A percentile compares a stretch with the other conserved stretches of the same genome.
Conservation (phyloP, 92 coral and sea anemone species). For the Porites evermanni region DNA sequence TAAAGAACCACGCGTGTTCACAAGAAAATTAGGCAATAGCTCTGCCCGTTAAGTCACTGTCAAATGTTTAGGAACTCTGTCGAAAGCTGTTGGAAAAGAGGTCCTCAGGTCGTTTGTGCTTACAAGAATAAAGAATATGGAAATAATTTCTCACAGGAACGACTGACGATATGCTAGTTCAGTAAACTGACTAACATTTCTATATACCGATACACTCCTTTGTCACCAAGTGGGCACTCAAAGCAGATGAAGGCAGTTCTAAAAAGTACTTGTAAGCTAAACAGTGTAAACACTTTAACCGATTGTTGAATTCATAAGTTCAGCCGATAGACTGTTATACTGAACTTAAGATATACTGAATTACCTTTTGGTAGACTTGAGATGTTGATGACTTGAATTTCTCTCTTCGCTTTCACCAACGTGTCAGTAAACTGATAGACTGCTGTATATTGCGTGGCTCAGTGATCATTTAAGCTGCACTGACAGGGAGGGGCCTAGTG, state of each 20-base stretch:
- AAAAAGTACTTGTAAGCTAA: constrained; percentile 28
- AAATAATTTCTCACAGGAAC: background rate
- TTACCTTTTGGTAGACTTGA: constrained; percentile 22
- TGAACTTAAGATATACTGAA: background rate
- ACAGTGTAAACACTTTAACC: constrained; percentile 15
- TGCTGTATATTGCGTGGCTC: constrained; percentile 13
- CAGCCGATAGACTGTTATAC: background rate
- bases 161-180: background rate
- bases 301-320: constrained; percentile 3
- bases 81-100: background rate
- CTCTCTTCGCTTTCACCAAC: background rate
- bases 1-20: background rate
- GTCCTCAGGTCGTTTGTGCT: background rate
- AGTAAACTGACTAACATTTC: background rate
- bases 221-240: constrained; percentile 16
- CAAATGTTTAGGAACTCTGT: background rate
- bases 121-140: background rate
- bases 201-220: background rate
- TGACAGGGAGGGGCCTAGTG: constrained; percentile 78
- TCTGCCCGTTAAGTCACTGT: background rate
- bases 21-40: background rate
- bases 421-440: constrained; percentile 22
- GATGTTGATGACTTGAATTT: background rate
- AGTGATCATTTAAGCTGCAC: constrained; percentile 49
- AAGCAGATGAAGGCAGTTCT: background rate